These are phyloP conservation scores for Paradoxurus hermaphroditus DNA, from an alignment of 2,113 vertebrate species.

Conservation along the genomic window DNA sequence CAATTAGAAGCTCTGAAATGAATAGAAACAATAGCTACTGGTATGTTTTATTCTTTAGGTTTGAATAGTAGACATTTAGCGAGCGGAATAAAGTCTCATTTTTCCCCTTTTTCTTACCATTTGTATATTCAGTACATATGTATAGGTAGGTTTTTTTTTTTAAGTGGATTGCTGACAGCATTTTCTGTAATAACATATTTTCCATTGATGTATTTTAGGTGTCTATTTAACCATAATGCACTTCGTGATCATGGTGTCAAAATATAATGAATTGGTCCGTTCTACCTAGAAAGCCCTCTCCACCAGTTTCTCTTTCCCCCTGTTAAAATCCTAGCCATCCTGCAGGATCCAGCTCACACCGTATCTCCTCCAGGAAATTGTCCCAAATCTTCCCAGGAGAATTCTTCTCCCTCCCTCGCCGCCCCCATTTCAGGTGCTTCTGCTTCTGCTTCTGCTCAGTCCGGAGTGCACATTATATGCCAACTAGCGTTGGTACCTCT, in stretches of 20 bases:
- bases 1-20: conserved; percentile 48
- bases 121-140: neutral
- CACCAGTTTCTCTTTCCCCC: neutral
- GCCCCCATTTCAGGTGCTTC: neutral
- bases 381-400: neutral
- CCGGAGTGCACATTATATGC: neutral
- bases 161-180: neutral
- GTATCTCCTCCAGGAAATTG: neutral
- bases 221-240: neutral
- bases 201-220: neutral
- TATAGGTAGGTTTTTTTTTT: neutral
- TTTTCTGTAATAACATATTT: conserved; percentile 16
- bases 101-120: neutral
- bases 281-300: neutral
- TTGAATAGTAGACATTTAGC: conserved; percentile 32
- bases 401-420: neutral
- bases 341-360: neutral
- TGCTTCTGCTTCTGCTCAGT: neutral
- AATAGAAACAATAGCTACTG: conserved; percentile 50
- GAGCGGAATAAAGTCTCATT: conserved; percentile 5
- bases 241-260: neutral
- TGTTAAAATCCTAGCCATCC: neutral
- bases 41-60: conserved; percentile 37
- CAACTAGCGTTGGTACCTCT: neutral
- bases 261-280: neutral